Base-by-base conservation (phyloP, 2,888 invertebrate genomes). In the Notodonta dromedarius region DNA sequence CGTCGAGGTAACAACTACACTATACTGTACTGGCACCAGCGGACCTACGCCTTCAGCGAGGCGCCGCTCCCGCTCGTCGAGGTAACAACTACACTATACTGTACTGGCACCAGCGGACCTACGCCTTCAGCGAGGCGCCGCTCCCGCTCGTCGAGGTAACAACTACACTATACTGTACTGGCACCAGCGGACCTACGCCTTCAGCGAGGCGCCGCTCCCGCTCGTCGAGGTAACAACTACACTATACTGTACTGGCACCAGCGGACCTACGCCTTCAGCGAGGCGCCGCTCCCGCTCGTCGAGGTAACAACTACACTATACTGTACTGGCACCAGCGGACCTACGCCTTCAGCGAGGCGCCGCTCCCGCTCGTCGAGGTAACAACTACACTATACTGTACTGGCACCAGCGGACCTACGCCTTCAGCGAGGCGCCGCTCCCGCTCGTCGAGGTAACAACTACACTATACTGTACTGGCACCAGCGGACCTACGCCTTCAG, bases 361-460 rank as follows among this genome's bases (percentile, higher is more conserved):
- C 99, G 0, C 90, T 99, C 69, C 98, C 99, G 0, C 96, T 97
- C 0, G 98, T 99, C 0, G 99, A 99, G 91, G 95, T 95, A 24
- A 24, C 8, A 14, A 24, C 24, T 24, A 24, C 11, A 16, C 24
- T 7, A 11, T 4, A 24, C n/a, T n/a, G n/a, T n/a, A n/a, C 59
- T 99, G 99, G 99, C 99, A 99, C 86, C 98, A 98, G 83, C 95
- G 99, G 67, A 99, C 99, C 0, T 99, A 99, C 81, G 99, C 99
- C 6, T 99, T 99, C 85, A 98, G 99, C 76, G 99, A 99, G 90
- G 97, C 98, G 0, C 99, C 99, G 0, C 90, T 99, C 69, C 98
- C 99, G 0, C 96, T 97, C 0, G 98, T 99, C 0, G 99, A 99
- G 91, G 95, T 95, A 24, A 24, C 8, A 14, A 24, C 24, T 24